Base-by-base conservation (phyloP, 2,113 vertebrate species). In the Rhinolophus ferrumequinum region DNA sequence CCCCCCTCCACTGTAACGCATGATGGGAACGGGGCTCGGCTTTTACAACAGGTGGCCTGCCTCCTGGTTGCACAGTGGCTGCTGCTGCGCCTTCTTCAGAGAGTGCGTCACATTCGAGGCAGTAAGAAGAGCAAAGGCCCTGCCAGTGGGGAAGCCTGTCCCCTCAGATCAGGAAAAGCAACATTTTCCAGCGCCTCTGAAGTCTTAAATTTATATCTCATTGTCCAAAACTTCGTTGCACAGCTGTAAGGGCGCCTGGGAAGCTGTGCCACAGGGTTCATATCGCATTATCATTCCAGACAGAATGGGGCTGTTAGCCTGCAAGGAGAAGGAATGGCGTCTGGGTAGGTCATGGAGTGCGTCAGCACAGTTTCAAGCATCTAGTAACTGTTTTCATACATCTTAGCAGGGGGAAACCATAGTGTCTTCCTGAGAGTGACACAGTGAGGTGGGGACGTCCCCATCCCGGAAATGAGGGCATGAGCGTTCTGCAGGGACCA, bases 41-140 rank as follows among this genome's bases (percentile, higher is more conserved):
- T 4, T 83, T 24, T 33, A 8, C 33, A 38, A 35, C 44, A 22
- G 8, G 13, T 6, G 1, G 5, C 41, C 44, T 44, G n/a, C 16
- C 70, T 85, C 77, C 24, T 30, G 8, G 14, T 6, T 26, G 16
- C 21, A 33, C 22, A 82, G 0, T 41, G 56, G 82, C 81, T 83
- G 93, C 87, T 41, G 21, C 64, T 75, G 70, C 44, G 54, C 56
- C 76, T 84, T 73, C 87, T 47, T 75, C 64, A n/a, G 35, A 19
- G 14, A 15, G 4, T 12, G 1, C 18, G 21, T 84, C 87, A n/a
- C 8, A 30, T 66, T 47, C 0, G 0, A 84, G 41, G 19, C 75
- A 44, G 8, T 35, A 69, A 77, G 50, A 81, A 69, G 12, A 73
- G 60, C 60, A 52, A 76, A 69, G 58, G n/a, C 28, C 58, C 64